Conservation (phyloP, 35 echinoderm and acorn worm genomes). For the Strongylocentrotus purpuratus region DNA sequence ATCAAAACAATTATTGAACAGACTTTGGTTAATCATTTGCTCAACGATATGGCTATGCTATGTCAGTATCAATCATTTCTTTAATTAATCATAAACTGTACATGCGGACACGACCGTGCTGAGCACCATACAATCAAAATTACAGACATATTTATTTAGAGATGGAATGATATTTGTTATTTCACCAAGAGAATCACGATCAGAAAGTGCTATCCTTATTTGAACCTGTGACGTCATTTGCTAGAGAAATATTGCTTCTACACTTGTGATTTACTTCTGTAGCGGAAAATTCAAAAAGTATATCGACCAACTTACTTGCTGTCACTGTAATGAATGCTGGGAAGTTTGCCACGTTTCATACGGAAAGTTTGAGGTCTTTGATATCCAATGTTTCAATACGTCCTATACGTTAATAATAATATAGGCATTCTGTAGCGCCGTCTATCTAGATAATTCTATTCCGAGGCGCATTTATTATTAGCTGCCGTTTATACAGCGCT, state of each 20-base stretch:
- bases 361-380: too few species aligned
- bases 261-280: not conserved
- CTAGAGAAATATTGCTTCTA: not conserved
- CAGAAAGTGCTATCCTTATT: not conserved
- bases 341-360: not conserved
- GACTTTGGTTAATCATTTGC: slow-evolving; percentile 6
- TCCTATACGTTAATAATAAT: too few species aligned
- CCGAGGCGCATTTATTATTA: too few species aligned
- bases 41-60: not conserved
- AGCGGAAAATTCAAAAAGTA: not conserved
- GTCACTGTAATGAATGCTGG: not conserved
- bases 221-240: too few species aligned
- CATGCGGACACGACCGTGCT: too few species aligned
- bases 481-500: too few species aligned
- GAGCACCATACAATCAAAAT: not conserved
- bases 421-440: too few species aligned
- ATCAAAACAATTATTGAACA: not conserved
- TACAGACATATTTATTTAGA: not conserved
- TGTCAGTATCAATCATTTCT: not conserved
- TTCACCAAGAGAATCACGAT: not conserved
- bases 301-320: not conserved
- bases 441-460: too few species aligned
- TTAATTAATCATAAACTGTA: not conserved
- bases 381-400: too few species aligned
- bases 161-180: not conserved